Percentiles rank a stretch among this genome's conserved stretches.
Conservation (phyloP, 2,113 vertebrate genomes). For the Apistogramma diplotaenia region DNA sequence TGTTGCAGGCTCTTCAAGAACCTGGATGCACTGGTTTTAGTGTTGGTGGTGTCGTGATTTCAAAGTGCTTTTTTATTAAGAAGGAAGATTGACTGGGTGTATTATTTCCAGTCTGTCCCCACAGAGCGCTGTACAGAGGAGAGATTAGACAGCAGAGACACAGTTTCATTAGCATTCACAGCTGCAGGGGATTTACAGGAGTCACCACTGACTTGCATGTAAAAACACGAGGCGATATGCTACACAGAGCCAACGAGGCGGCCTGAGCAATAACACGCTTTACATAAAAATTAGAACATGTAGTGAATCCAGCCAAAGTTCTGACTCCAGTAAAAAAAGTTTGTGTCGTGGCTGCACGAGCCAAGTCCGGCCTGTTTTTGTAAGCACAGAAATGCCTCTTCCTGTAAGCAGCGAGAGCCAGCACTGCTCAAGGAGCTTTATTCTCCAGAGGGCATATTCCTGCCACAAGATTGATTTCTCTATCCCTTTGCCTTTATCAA, state of each 20-base stretch:
- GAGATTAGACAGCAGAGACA: not conserved
- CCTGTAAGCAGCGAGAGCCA: constrained; percentile 26
- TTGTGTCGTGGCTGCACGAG: not conserved
- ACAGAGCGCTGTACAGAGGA: not conserved
- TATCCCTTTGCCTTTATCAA: constrained; percentile 50
- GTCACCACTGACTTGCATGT: not conserved
- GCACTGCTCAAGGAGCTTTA: constrained; percentile 21
- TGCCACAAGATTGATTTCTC: constrained; percentile 36
- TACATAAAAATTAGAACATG: too few relatives aligned
- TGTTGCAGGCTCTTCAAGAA: not conserved
- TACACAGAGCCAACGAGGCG: not conserved
- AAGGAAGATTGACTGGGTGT: not conserved
- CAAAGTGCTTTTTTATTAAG: not conserved
- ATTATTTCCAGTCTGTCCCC: not conserved
- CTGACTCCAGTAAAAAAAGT: not conserved
- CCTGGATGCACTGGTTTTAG: not conserved
- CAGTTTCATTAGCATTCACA: constrained; percentile 11
- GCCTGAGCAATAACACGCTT: not conserved
- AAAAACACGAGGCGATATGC: not conserved
- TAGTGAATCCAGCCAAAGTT: not conserved
- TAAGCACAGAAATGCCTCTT: not conserved
- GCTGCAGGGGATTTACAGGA: not conserved
- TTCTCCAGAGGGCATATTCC: constrained; percentile 36
- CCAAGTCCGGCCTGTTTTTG: not conserved
- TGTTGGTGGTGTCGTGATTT: not conserved